Percentiles rank a stretch among this genome's conserved stretches.
phyloP scores from a whole-genome alignment of 2,797 vertebrate genomes.

The Parauchenoglanis ngamensis region DNA sequence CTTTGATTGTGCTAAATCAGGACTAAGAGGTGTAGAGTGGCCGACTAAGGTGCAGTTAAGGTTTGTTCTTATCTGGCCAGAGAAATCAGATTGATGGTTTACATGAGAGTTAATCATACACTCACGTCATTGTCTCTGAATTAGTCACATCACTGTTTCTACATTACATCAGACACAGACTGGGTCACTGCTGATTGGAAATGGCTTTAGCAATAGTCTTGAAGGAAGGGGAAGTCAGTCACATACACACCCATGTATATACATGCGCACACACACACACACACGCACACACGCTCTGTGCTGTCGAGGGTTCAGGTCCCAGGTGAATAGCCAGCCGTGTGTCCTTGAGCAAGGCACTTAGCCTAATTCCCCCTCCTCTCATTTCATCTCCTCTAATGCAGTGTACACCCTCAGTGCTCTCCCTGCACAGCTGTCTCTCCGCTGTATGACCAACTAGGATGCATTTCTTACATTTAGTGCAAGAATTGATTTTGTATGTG shows the following conservation, averaged over 20 bases:
- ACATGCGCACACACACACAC: background rate
- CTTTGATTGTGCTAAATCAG: background rate
- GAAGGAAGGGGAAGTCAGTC: background rate
- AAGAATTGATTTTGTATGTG: background rate
- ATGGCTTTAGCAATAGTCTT: background rate
- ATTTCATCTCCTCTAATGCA: conserved; percentile 47
- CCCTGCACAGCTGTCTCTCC: background rate
- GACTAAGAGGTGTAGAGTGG: background rate
- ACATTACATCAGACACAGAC: background rate
- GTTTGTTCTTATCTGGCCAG: background rate
- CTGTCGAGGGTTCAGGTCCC: conserved; percentile 33
- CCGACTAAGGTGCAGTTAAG: background rate
- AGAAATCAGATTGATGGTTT: conserved; percentile 7
- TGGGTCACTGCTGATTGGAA: background rate
- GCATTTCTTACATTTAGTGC: background rate
- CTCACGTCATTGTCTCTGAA: background rate
- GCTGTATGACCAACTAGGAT: background rate
- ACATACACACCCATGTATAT: background rate
- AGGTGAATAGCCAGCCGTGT: conserved; percentile 67
- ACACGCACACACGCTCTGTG: conserved; percentile 10
- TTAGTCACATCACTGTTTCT: conserved; percentile 1
- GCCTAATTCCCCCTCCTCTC: conserved; percentile 69
- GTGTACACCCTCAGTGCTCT: conserved; percentile 46
- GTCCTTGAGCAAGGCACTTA: conserved; percentile 72
- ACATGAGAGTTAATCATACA: background rate